These are phyloP conservation scores for Gambusia yucatana DNA, from an alignment of 2,797 vertebrate species.

Conservation along the genomic window DNA sequence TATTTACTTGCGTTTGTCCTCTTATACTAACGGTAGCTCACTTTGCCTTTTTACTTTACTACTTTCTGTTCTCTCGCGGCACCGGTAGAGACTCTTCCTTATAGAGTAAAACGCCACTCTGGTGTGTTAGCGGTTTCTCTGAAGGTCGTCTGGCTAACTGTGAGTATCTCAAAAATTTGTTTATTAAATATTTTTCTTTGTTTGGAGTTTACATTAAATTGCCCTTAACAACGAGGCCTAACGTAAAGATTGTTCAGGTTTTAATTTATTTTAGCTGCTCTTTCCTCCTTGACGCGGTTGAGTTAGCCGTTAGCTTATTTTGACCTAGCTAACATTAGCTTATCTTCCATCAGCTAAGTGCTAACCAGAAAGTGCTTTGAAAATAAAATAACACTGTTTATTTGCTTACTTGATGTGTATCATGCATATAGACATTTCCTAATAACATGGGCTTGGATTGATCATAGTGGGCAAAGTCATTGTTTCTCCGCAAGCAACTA, in stretches of 20 bases:
- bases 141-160: constrained; percentile 74
- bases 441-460: background rate
- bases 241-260: rapidly evolving
- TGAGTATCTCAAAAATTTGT: constrained; percentile 46
- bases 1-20: too few relatives aligned
- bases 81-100: constrained; percentile 34
- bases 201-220: rapidly evolving
- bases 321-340: constrained; percentile 30
- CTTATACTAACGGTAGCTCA: background rate
- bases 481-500: background rate
- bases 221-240: rapidly evolving
- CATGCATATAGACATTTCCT: background rate
- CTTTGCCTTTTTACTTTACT: background rate
- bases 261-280: rapidly evolving
- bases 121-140: constrained; percentile 33
- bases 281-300: background rate
- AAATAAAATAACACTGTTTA: background rate
- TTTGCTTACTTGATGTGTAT: background rate
- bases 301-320: constrained; percentile 13
- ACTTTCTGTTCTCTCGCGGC: constrained; percentile 30
- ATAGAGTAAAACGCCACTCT: background rate
- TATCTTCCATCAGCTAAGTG: background rate
- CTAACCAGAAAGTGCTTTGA: rapidly evolving
- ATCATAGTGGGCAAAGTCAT: background rate
- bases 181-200: background rate